Percentiles rank a stretch among this genome's conserved stretches.
These are phyloP conservation scores for Scleropages formosus DNA, from an alignment of 2,797 vertebrate species.

Conservation along the genomic window DNA sequence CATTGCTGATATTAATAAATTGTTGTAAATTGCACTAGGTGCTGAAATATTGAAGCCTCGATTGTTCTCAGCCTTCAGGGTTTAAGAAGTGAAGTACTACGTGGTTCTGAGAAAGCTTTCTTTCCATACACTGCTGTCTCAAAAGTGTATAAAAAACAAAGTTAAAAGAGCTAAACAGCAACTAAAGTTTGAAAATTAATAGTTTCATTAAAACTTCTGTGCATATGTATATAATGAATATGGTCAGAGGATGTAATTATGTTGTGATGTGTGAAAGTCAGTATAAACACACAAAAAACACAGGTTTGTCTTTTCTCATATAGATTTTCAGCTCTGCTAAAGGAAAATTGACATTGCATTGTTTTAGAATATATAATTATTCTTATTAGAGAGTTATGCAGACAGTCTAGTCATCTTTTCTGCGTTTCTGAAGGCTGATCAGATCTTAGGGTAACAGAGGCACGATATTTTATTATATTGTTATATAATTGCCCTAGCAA, in stretches of 20 bases:
- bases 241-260: background rate
- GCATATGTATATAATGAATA: background rate
- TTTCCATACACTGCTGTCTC: background rate
- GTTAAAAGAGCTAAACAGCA: background rate
- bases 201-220: background rate
- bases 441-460: conserved; percentile 9
- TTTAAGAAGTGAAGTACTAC: background rate
- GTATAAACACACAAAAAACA: background rate
- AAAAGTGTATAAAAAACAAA: background rate
- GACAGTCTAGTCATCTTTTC: background rate
- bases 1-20: no score
- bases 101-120: background rate
- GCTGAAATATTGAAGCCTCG: background rate
- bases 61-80: background rate
- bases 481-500: no score
- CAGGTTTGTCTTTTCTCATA: background rate
- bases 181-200: background rate
- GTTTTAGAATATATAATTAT: background rate
- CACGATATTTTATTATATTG: no score
- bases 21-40: no score
- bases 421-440: background rate
- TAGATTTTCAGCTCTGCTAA: background rate
- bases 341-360: conserved; percentile 13
- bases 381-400: no score
- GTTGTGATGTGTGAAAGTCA: background rate